phyloP scores from a whole-genome alignment of 2,888 invertebrate species.

The Anticlea derivata region DNA sequence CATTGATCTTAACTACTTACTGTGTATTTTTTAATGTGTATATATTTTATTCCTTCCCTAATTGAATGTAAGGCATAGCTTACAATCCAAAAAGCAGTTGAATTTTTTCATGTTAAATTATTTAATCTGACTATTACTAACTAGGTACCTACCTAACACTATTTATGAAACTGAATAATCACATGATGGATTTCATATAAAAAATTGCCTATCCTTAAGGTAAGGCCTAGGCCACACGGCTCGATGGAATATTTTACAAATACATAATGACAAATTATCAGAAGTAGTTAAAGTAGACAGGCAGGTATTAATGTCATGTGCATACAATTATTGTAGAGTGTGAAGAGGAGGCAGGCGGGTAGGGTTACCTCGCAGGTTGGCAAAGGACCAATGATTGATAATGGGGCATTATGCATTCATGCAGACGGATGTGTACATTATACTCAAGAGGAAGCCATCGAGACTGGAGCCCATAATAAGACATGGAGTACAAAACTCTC shows the following conservation, averaged over 20 bases:
- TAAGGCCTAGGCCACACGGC: slow-evolving; percentile 2
- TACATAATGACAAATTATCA: slow-evolving; percentile 12
- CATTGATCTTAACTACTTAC: too few relatives aligned
- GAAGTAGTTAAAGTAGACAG: slow-evolving; percentile 17
- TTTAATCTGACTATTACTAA: too few relatives aligned
- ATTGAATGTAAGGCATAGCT: too few relatives aligned
- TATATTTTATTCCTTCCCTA: too few relatives aligned
- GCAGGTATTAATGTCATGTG: slow-evolving; percentile 19
- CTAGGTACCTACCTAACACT: too few relatives aligned
- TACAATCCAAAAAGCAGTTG: too few relatives aligned
- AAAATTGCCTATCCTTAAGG: neutral
- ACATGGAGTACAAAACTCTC: slow-evolving; percentile 30
- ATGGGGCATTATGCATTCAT: slow-evolving; percentile 52
- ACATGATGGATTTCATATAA: too few relatives aligned
- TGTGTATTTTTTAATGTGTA: too few relatives aligned
- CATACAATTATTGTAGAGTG: slow-evolving; percentile 15
- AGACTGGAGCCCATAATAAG: slow-evolving; percentile 34
- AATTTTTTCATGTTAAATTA: too few relatives aligned
- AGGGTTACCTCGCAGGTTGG: slow-evolving; percentile 32
- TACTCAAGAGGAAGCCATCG: slow-evolving; percentile 46
- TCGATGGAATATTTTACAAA: neutral
- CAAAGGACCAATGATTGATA: slow-evolving; percentile 53
- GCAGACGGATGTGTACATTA: slow-evolving; percentile 28
- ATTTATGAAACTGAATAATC: too few relatives aligned
- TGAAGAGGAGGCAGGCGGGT: slow-evolving; percentile 26